Evolutionary conservation across 2,888 invertebrate species (phyloP).

Genomic region (Spisula solida): DNA sequence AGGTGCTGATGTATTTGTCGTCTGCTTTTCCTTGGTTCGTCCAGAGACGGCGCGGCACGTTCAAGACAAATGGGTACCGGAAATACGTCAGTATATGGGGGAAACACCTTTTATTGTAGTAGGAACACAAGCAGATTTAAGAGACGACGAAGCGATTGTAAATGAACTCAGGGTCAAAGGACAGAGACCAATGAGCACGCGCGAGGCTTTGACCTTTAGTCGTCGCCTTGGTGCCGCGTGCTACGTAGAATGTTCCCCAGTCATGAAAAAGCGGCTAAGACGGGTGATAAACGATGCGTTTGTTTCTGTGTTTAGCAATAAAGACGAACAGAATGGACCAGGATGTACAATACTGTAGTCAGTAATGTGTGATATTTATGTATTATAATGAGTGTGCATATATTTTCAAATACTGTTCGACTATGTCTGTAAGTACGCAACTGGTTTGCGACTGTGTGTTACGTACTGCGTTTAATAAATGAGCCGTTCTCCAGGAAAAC

Average conservation of each 20-base stretch:
- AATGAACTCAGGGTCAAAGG: constrained; percentile 69
- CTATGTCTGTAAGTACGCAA: too few relatives aligned
- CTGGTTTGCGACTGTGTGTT: too few relatives aligned
- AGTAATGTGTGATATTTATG: too few relatives aligned
- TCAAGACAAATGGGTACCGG: constrained; percentile 79
- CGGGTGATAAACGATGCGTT: constrained; percentile 81
- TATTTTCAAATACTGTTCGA: too few relatives aligned
- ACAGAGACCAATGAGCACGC: constrained; percentile 72
- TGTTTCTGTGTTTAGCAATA: constrained; percentile 74
- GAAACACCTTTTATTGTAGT: constrained; percentile 80
- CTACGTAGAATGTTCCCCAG: constrained; percentile 81
- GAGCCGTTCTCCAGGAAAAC: too few relatives aligned
- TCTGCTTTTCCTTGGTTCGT: constrained; percentile 82
- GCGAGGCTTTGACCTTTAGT: constrained; percentile 73
- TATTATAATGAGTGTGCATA: too few relatives aligned
- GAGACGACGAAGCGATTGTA: constrained; percentile 74
- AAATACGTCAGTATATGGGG: constrained; percentile 73
- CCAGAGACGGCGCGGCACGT: constrained; percentile 78
- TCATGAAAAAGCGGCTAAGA: constrained; percentile 78
- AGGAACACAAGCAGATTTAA: constrained; percentile 80
- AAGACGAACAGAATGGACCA: constrained; percentile 29
- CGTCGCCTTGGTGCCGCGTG: constrained; percentile 78
- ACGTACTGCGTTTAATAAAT: too few relatives aligned
- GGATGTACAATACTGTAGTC: constrained; percentile 51
- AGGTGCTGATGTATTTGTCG: constrained; percentile 80